Base-by-base conservation (phyloP, 2,888 invertebrate species). In the Cancer borealis region DNA sequence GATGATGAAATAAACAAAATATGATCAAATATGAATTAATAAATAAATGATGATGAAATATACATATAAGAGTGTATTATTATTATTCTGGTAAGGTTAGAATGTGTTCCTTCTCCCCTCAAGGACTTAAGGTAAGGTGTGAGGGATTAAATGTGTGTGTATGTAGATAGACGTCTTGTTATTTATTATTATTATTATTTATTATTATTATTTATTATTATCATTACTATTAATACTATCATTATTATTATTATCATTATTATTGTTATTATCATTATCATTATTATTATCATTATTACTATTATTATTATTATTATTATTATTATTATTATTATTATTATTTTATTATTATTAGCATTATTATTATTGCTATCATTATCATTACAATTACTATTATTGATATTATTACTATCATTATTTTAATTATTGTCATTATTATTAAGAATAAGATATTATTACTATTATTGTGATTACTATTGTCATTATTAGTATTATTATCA, bases 271-370 rank as follows among this genome's bases (percentile, higher is more conserved):
- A 21, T 84, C n/a, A 84, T 84, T 84, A 84, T 17, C 1, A 84
- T 4, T 84, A 84, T 2, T 39, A 26, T 84, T 26, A 26, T 84
- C 2, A 10, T 26, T 17, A 26, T n/a, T 84, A 17, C 5, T 84
- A 84, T 21, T 21, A 84, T 84, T 30, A 84, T 84, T 6, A 84
- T 84, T 30, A 84, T 84, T 84, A 84, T 84, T 30, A 84, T 84
- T 4, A 84, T 84, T 4, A 84, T 30, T 84, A 84, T 84, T 30
- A 84, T 84, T 84, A 84, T 2, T 39, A 39, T 39, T 39, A 39
- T 39, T 39, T n/a, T n/a, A n/a, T 87, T 8, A 89, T 1, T 54
- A 54, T 3, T n/a, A 46, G 2, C 49, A 89, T 1, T 30, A 30
- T 8, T 79, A 79, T 26, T 79, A 79, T 26, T 79, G 10, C 30